Evolutionary conservation across 2,113 vertebrate genomes (phyloP).

Genomic region (Platycercus adscitus): DNA sequence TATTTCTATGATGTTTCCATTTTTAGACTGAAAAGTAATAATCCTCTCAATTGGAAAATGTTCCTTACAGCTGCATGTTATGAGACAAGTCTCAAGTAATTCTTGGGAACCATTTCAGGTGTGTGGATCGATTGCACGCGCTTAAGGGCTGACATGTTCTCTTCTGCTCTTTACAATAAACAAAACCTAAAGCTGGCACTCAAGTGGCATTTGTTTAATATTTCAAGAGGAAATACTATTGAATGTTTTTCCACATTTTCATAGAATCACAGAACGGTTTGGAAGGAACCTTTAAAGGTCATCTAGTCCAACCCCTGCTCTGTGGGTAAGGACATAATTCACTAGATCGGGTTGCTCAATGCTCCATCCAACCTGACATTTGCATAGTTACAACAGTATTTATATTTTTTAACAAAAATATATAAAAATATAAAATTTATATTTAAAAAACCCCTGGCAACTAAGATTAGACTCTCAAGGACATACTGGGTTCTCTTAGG

Average conservation of each 20-base stretch:
- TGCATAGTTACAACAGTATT: not conserved
- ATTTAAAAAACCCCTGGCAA: not conserved
- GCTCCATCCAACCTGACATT: not conserved
- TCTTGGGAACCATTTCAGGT: not conserved
- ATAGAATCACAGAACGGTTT: not conserved
- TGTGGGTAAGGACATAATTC: not conserved
- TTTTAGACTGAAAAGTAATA: not conserved
- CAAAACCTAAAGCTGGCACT: not conserved
- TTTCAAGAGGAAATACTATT: not conserved
- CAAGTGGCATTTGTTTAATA: not conserved
- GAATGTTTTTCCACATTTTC: not conserved
- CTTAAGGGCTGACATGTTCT: not conserved
- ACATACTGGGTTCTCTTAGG: not conserved
- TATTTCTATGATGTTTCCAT: not conserved
- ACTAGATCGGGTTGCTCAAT: not conserved
- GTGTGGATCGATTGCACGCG: not conserved
- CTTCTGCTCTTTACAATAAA: not conserved
- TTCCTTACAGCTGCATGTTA: not conserved
- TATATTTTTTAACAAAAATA: not conserved
- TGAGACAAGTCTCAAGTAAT: not conserved
- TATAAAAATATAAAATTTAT: not conserved
- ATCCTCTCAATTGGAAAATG: not conserved
- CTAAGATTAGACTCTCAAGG: not conserved
- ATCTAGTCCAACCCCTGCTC: no score
- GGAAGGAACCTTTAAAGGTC: not conserved